Evolutionary conservation across 2,797 vertebrate species (phyloP).

Genomic region (Taenioides sp.): DNA sequence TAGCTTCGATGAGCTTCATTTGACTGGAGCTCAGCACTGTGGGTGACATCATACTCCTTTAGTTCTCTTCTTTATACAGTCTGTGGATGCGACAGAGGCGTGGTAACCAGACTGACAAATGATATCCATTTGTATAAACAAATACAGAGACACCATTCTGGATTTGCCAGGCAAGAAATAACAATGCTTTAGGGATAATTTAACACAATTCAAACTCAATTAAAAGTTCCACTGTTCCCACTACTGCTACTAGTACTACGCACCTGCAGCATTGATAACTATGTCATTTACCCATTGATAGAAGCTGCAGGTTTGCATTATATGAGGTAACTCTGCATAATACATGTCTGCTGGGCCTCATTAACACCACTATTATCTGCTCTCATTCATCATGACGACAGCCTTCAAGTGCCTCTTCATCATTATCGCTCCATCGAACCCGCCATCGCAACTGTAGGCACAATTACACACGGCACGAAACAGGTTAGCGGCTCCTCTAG

Average conservation of each 20-base stretch:
- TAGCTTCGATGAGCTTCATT: too few species aligned
- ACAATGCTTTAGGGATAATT: neutral
- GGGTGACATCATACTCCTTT: too few species aligned
- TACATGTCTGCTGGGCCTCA: slow-evolving; percentile 8
- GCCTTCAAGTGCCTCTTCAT: slow-evolving; percentile 46
- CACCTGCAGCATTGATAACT: neutral
- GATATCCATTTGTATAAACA: too few species aligned
- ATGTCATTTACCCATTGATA: neutral
- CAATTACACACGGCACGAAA: slow-evolving; percentile 43
- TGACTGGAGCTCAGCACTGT: too few species aligned
- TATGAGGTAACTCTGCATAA: slow-evolving; percentile 1
- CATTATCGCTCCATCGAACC: slow-evolving; percentile 56
- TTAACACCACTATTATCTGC: slow-evolving; percentile 29
- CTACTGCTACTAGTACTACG: neutral
- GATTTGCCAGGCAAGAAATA: too few species aligned
- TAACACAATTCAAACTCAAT: neutral
- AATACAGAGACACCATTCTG: too few species aligned
- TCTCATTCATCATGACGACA: slow-evolving; percentile 46
- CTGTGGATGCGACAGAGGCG: too few species aligned
- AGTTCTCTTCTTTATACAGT: too few species aligned
- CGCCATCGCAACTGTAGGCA: slow-evolving; percentile 52
- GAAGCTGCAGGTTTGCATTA: slow-evolving; percentile 5
- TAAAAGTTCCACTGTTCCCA: neutral
- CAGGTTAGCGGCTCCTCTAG: slow-evolving; percentile 22
- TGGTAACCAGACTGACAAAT: too few species aligned